A percentile compares a stretch with the other conserved stretches of the same genome.
Evolutionary conservation across 2,888 invertebrate genomes (phyloP).

Genomic region (Noctuana brunneofusca): DNA sequence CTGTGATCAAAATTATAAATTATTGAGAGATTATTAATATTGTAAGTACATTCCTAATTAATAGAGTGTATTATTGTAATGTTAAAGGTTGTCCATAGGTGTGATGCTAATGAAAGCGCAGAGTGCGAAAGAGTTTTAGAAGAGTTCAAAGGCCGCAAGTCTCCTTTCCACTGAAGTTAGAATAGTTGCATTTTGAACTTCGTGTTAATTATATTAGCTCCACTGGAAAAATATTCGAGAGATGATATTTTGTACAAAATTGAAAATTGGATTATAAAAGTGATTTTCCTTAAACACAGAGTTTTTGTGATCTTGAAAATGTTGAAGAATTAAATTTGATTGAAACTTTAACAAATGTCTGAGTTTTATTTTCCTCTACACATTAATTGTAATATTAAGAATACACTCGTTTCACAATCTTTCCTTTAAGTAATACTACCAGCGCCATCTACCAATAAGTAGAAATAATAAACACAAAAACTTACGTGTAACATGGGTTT

Average conservation of each 20-base stretch:
- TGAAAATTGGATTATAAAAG: constrained; percentile 68
- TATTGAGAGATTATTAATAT: constrained; percentile 82
- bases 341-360: constrained; percentile 59
- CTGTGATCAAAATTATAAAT: constrained; percentile 83
- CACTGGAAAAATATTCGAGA: constrained; percentile 64
- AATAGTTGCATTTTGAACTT: constrained; percentile 67
- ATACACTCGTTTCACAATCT: too few species aligned
- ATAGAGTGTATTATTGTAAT: constrained; percentile 76
- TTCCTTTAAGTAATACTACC: too few species aligned
- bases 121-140: constrained; percentile 41
- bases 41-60: constrained; percentile 81
- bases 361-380: constrained; percentile 49
- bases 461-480: constrained; percentile 46
- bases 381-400: neutral
- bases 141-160: constrained; percentile 60
- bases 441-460: constrained; percentile 51
- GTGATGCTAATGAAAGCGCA: constrained; percentile 32
- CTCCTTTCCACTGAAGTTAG: constrained; percentile 59
- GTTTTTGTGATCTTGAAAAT: constrained; percentile 77
- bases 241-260: constrained; percentile 82
- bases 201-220: constrained; percentile 60
- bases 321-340: constrained; percentile 78
- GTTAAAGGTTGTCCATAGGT: constrained; percentile 68
- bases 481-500: constrained; percentile 87
- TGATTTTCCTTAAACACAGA: constrained; percentile 64